Conservation (phyloP, 2,113 vertebrate species). For the Mesoclemmys tuberculata region DNA sequence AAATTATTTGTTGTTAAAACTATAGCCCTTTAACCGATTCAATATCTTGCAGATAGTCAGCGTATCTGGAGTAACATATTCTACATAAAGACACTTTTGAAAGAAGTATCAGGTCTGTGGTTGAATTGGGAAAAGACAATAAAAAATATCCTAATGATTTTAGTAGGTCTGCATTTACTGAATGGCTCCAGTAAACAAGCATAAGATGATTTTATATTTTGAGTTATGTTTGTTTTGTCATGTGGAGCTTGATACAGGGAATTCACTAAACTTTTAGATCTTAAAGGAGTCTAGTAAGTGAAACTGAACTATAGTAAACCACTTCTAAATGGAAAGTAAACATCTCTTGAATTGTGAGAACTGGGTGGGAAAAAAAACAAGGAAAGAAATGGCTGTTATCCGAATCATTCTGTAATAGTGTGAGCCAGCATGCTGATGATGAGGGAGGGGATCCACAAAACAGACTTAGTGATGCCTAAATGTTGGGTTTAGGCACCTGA, state of each 20-base stretch:
- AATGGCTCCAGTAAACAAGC: constrained; percentile 30
- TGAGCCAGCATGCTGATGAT: neutral
- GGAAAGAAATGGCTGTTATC: no score
- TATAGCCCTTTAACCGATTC: neutral
- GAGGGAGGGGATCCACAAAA: neutral
- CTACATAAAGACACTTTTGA: neutral
- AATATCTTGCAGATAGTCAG: neutral
- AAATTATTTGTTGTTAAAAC: neutral
- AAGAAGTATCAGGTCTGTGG: neutral
- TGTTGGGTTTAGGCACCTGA: neutral
- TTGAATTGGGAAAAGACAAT: neutral
- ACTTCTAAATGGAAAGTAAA: neutral
- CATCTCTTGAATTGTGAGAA: neutral
- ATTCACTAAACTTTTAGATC: neutral
- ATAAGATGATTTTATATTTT: neutral
- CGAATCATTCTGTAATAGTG: neutral
- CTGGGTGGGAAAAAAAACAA: neutral
- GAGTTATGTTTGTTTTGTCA: constrained; percentile 15
- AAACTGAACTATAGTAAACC: neutral
- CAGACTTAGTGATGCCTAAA: neutral
- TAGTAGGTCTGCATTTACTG: neutral
- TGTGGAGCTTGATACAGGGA: neutral
- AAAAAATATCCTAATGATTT: neutral
- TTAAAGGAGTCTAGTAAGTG: neutral
- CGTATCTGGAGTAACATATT: neutral